Base-by-base conservation (phyloP, 1,140 invertebrate species). In the Brachionus angularis region DNA sequence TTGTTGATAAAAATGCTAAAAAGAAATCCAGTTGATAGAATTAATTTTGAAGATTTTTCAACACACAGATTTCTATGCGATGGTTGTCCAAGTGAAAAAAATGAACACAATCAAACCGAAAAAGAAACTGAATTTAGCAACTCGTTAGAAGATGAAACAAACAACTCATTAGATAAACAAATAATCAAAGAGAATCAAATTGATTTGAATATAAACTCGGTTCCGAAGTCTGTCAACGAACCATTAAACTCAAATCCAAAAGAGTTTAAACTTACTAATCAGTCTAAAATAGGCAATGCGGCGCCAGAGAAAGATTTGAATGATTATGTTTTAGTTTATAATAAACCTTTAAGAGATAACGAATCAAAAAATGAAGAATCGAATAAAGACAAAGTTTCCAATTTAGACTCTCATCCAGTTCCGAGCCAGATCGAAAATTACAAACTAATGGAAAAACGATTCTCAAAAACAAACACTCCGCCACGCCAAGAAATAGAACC, bases 21-120 rank as follows among this genome's bases (percentile, higher is more conserved):
- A 52, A 18, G 70, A 27, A 58, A 71, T 23, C 36, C 70, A 14
- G 29, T 27, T 12, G 70, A 71, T 44, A 33, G 70, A 5, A 71
- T 71, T 5, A 53, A 71, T 58, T 71, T 55, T 34, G 52, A 71
- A 39, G 49, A 53, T 29, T 71, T 71, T 58, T 55, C 34, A 14
- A 71, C 36, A 33, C 70, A 71, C 34, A 23, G 21, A 47, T 71
- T 71, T 25, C 31, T 71, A 14, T 16, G 21, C 2, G 53, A 58
- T 23, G 23, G 12, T n/a, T n/a, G n/a, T n/a, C n/a, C n/a, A n/a
- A n/a, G n/a, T n/a, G n/a, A n/a, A n/a, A 25, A 23, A 18, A 25
- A 58, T 23, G n/a, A 58, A 12, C 16, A 42, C 3, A 12, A 58
- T 8, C 12, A 7, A 58, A 18, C 18, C 53, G n/a, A 39, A 18